Base-by-base conservation (phyloP, 2,113 vertebrate genomes). In the Axis porcinus region DNA sequence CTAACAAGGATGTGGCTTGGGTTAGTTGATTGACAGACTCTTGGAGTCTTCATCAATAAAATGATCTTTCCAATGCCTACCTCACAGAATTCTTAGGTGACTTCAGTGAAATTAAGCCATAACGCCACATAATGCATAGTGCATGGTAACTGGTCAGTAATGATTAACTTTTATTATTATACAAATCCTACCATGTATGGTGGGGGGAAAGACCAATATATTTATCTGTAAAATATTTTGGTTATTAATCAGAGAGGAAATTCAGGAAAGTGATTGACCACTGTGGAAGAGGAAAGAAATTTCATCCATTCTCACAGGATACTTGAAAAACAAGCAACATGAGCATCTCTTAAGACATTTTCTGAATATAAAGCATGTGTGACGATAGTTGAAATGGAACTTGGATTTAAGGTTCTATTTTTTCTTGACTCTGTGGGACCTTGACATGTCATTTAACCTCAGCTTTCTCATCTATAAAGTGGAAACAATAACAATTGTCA, bases 351-450 rank as follows among this genome's bases (percentile, higher is more conserved):
- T 36, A 55, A 96, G 60, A 89, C 1, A 10, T 55, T 15, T n/a
- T 6, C 30, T 87, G 50, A 36, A n/a, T 76, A 25, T 86, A 21
- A 97, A 81, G 28, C 2, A 0, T 92, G 55, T 43, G 12, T 81
- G 28, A 21, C 1, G 7, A 40, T 55, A 23, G 36, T 45, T 74
- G 55, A 62, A 70, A 88, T 60, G 16, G 40, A 91, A 94, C 28
- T 83, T 96, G n/a, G 85, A 96, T 86, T 85, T 87, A 93, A 94
- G 82, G 62, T 28, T 86, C 21, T 91, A 33, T 83, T 95, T 79
- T 83, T 89, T 89, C 7, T 47, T 93, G 57, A 93, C 36, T 11
- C 52, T 21, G 7, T 86, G 43, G 81, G 43, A 86, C 79, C 23
- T 67, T 67, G 83, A 28, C 78, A 93, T 54, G 76, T 60, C 17